Evolutionary conservation across 1,140 invertebrate species (phyloP), one percentile per base, ranked within the genome.

Genomic region (Platyscapa corneri): DNA sequence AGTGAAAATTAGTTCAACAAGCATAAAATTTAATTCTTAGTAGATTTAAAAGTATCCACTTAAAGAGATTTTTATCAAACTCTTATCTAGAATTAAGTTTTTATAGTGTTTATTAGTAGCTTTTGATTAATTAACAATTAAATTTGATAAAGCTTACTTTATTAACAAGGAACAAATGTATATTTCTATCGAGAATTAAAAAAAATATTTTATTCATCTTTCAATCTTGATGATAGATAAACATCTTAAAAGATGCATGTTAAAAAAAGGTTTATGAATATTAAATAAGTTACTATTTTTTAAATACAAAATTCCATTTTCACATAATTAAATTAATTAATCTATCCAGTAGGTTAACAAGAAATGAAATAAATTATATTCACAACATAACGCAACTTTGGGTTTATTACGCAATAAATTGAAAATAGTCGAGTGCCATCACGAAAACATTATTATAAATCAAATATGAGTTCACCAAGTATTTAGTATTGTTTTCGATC

Each of bases 381-480:
- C 70, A 2, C 5, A 1, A 42, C 3, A 10, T 53, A 77, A 53
- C 1, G 32, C 46, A 5, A 77, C 12, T 53, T 56, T 18, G 18
- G 18, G 46, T 77, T 83, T 83, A 83, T 65, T 56, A 74, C 56
- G 27, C 65, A 76, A 65, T 83, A 83, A 42, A 67, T 67, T 34
- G 74, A 83, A n/a, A 46, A 72, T 46, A 65, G 37, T 46, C 46
- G 46, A n/a, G n/a, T 32, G 39, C 34, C 72, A 76, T 42, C 39
- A 76, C 65, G n/a, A 12, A 37, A 60, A 34, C 16, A 49, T 83
- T 67, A 83, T 83, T 83, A 83, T 83, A 60, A 60, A 37, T 77
- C 32, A 56, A 85, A 78, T 30, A 65, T 46, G 32, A 85, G 72
- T 77, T 79, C 72, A 60, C 60, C 46, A 39, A 70, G 70, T 39